Percentiles rank a stretch among this genome's conserved stretches.
phyloP scores from a whole-genome alignment of 2,113 vertebrate genomes.

The Dasypus novemcinctus region DNA sequence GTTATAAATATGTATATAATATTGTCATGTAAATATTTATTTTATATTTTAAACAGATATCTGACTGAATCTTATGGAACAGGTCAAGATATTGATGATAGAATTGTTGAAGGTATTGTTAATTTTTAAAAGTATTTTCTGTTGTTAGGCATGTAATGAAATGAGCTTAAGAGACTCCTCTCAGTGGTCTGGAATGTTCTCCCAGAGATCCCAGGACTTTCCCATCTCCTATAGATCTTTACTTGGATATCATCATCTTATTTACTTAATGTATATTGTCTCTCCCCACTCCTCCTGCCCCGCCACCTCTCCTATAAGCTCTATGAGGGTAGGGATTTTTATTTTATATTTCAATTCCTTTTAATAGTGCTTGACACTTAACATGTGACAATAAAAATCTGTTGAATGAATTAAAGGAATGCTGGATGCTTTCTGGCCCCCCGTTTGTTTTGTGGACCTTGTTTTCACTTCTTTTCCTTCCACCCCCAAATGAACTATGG shows the following conservation, averaged over 20 bases:
- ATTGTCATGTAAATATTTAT: slow-evolving; percentile 42
- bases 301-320: background rate
- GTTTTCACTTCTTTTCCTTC: background rate
- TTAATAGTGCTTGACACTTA: background rate
- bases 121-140: slow-evolving; percentile 55
- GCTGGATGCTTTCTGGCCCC: background rate
- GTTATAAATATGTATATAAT: background rate
- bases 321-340: background rate
- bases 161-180: background rate
- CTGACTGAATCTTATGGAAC: slow-evolving; percentile 95
- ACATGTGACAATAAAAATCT: background rate
- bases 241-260: background rate
- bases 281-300: too few relatives aligned
- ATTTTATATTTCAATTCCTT: background rate
- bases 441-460: background rate
- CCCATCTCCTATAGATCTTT: background rate
- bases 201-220: background rate
- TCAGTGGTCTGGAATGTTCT: background rate
- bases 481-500: background rate
- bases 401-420: background rate
- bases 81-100: slow-evolving; percentile 97
- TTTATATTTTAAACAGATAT: slow-evolving; percentile 85
- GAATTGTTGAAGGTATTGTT: slow-evolving; percentile 95
- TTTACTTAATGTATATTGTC: background rate
- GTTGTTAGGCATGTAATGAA: background rate